Evolutionary conservation across 2,888 invertebrate genomes (phyloP).

Genomic region (Unio pictorum): DNA sequence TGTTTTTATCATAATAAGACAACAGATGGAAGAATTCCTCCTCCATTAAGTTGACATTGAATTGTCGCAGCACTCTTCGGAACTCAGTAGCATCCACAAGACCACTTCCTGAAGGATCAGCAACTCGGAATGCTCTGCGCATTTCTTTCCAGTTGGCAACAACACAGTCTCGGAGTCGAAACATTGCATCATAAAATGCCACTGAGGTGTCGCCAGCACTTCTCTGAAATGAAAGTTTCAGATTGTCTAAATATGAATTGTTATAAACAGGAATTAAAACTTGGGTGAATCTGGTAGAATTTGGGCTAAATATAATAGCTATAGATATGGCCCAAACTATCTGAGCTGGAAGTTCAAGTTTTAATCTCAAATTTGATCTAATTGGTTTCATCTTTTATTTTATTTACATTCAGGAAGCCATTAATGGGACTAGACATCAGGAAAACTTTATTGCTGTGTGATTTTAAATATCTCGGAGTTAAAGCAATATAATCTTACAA

Average conservation of each 20-base stretch:
- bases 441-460: too few relatives aligned
- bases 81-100: conserved; percentile 56
- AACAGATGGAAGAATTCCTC: conserved; percentile 66
- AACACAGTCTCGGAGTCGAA: conserved; percentile 56
- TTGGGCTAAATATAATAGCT: too few relatives aligned
- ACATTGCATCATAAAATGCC: conserved; percentile 49
- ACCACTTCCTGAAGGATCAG: conserved; percentile 52
- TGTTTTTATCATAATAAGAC: conserved; percentile 60
- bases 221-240: conserved; percentile 27
- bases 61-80: conserved; percentile 59
- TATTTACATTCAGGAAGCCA: too few relatives aligned
- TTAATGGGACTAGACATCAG: too few relatives aligned
- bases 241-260: neutral
- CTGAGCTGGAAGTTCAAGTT: too few relatives aligned
- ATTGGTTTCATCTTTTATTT: too few relatives aligned
- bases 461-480: too few relatives aligned
- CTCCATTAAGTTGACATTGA: conserved; percentile 64
- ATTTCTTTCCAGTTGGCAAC: conserved; percentile 67
- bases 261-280: too few relatives aligned
- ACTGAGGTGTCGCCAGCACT: conserved; percentile 38
- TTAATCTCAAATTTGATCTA: too few relatives aligned
- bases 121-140: conserved; percentile 56
- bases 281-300: too few relatives aligned
- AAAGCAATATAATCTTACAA: too few relatives aligned
- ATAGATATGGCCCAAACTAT: too few relatives aligned